These are phyloP conservation scores for Balaeniceps rex DNA, from an alignment of 2,113 vertebrate genomes.

Conservation along the genomic window DNA sequence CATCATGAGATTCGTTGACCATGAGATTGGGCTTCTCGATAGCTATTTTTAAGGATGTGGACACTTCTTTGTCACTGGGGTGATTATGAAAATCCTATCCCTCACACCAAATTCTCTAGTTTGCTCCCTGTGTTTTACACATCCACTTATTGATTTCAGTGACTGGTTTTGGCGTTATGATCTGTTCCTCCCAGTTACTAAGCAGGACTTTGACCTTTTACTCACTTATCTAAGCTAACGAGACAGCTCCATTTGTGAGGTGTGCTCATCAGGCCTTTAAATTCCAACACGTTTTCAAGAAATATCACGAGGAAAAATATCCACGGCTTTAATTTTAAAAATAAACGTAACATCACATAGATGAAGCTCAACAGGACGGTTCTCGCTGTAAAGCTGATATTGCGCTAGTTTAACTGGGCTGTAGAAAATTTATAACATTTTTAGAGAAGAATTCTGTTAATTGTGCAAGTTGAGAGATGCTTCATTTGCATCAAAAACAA, in stretches of 20 bases:
- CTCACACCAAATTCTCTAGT: not conserved
- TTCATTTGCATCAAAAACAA: constrained; percentile 63
- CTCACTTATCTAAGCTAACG: not conserved
- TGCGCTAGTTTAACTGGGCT: not conserved
- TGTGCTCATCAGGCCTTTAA: not conserved
- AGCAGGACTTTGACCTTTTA: not conserved
- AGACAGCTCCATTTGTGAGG: not conserved
- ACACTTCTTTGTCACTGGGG: not conserved
- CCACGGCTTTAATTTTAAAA: not conserved
- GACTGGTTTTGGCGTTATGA: not conserved
- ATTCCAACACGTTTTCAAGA: not conserved
- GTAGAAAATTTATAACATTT: not conserved
- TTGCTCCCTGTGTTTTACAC: not conserved
- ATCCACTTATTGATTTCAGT: not conserved
- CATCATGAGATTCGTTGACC: not conserved
- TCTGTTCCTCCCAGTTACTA: not conserved
- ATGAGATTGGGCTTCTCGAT: fast-evolving
- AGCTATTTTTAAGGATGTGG: not conserved
- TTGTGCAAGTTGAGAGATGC: constrained; percentile 26
- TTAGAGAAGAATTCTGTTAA: constrained; percentile 25
- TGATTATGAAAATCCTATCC: not conserved
- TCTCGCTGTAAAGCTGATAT: not conserved
- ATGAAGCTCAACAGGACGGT: not conserved
- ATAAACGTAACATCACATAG: not conserved
- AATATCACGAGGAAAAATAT: not conserved